Conservation (phyloP, 2,888 invertebrate species). For the Crossocerus cetratus region DNA sequence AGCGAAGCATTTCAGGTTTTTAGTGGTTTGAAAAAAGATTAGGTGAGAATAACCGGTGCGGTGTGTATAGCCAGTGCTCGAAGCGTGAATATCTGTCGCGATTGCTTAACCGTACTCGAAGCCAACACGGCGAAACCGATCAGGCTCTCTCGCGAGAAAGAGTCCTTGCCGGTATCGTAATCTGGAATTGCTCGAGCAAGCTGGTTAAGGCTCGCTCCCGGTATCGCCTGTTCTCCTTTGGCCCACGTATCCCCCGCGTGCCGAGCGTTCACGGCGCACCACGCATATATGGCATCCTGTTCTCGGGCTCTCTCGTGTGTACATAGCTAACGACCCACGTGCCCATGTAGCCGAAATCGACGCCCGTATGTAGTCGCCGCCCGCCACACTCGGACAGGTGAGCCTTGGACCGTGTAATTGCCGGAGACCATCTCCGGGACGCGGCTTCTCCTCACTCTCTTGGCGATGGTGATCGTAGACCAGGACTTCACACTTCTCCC, state of each 20-base stretch:
- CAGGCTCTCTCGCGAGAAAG: slow-evolving; percentile 10
- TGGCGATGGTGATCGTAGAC: too few species aligned
- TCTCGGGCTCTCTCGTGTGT: slow-evolving; percentile 46
- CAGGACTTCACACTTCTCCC: too few species aligned
- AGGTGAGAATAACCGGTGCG: too few species aligned
- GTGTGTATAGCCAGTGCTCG: background rate
- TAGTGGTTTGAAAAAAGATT: too few species aligned
- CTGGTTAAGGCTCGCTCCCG: slow-evolving; percentile 45
- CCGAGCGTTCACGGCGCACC: slow-evolving; percentile 21
- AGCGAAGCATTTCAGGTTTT: too few species aligned
- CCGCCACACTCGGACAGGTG: slow-evolving; percentile 7
- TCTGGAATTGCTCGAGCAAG: slow-evolving; percentile 43
- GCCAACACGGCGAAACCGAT: slow-evolving; percentile 11
- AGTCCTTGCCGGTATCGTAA: slow-evolving; percentile 50
- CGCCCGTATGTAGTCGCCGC: slow-evolving; percentile 27
- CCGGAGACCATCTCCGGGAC: too few species aligned
- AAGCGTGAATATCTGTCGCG: slow-evolving; percentile 8
- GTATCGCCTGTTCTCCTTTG: slow-evolving; percentile 54
- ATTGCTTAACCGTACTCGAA: slow-evolving; percentile 33
- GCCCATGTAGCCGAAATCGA: slow-evolving; percentile 54
- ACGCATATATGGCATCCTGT: slow-evolving; percentile 66
- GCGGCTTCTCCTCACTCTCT: too few species aligned
- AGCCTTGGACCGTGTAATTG: background rate
- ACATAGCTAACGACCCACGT: slow-evolving; percentile 64
- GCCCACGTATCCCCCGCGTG: slow-evolving; percentile 63